Base-by-base conservation (phyloP, 2,797 vertebrate genomes). In the Tauraco hartlaubi region DNA sequence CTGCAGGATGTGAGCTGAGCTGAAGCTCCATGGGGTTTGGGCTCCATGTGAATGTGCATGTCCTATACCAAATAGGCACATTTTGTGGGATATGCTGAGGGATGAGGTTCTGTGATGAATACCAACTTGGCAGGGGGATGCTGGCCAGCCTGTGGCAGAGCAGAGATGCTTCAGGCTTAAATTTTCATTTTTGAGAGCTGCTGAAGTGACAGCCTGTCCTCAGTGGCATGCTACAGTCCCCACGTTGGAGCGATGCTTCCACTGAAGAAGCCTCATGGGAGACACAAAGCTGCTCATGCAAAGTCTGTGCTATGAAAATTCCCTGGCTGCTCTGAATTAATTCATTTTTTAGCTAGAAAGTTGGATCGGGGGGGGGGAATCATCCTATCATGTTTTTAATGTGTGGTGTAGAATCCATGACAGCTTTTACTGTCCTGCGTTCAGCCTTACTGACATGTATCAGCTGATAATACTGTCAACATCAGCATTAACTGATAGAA, bases 301-400 rank as follows among this genome's bases (percentile, higher is more conserved):
- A 88, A 83, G 69, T 51, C 69, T 75, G 39, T 51, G 33, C 76
- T 78, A 28, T 51, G 69, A 63, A 61, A 92, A 73, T 86, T 94
- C 48, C 48, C 58, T 78, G 37, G 7, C 37, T 85, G 44, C 26
- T 81, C 52, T 58, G 49, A 91, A 68, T 71, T 37, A 61, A 44
- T 81, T 78, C 15, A 12, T 66, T 59, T 74, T 85, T 85, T 23
- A 73, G 29, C 48, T 76, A 67, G 44, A 39, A 84, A 46, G 11
- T 44, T 78, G 41, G 13, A 41, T 49, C 15, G 39, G 39, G 39
- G 39, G 39, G 39, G 39, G 12, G 14, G 15, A 41, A 41, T 41
- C 39, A 41, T 59, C 15, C 49, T 3, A 37, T 79, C 5, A 1
- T 35, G 13, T 54, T 61, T 89, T 55, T 68, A 20, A 23, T 21